Conservation (phyloP, 2,113 vertebrate species). For the Verasper variegatus region DNA sequence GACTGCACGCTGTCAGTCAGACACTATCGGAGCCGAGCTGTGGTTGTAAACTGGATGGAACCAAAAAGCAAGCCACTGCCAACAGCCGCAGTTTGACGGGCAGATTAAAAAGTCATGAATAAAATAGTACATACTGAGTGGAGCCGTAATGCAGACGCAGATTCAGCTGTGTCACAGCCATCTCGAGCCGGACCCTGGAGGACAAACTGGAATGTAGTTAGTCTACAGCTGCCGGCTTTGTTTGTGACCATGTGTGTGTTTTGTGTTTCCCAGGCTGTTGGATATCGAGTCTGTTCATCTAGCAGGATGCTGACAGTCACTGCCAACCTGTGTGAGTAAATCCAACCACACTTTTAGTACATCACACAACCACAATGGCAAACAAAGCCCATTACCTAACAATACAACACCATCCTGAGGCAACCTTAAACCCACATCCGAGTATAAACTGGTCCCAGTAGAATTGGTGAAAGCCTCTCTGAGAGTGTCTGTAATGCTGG, state of each 20-base stretch:
- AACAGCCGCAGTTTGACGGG: neutral
- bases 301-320: slow-evolving; percentile 36
- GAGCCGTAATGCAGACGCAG: slow-evolving; percentile 31
- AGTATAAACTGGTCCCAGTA: slow-evolving; percentile 33
- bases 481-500: slow-evolving; percentile 26
- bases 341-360: slow-evolving; percentile 32
- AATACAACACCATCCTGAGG: slow-evolving; percentile 21
- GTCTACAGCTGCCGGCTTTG: slow-evolving; percentile 36
- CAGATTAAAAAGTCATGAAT: slow-evolving; percentile 33
- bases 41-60: neutral
- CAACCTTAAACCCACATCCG: slow-evolving; percentile 39
- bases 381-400: slow-evolving; percentile 28
- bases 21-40: neutral
- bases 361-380: slow-evolving; percentile 19
- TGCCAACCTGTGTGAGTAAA: slow-evolving; percentile 45
- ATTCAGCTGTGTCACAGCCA: slow-evolving; percentile 39
- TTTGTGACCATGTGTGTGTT: slow-evolving; percentile 30
- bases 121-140: slow-evolving; percentile 32
- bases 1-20: neutral
- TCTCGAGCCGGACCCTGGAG: slow-evolving; percentile 41
- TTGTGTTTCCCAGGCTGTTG: slow-evolving; percentile 41
- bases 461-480: slow-evolving; percentile 10
- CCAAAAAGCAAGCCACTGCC: neutral
- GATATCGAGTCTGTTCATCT: slow-evolving; percentile 43
- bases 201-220: slow-evolving; percentile 14